Conservation (phyloP, 2,888 invertebrate species). For the Stenichneumon culpator region DNA sequence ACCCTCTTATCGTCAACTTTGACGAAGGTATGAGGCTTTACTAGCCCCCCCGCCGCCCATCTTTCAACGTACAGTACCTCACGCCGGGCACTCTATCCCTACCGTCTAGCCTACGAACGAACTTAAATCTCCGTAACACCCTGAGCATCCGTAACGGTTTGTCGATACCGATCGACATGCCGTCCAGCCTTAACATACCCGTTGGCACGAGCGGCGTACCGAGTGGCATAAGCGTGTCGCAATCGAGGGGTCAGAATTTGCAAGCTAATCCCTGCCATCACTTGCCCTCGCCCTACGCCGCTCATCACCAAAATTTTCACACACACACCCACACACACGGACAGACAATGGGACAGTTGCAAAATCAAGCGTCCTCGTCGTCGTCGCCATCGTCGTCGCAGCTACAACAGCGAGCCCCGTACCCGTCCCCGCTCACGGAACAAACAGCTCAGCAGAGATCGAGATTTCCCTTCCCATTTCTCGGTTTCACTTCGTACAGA, state of each 20-base stretch:
- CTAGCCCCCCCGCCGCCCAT: conserved; percentile 86
- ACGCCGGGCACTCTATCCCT: conserved; percentile 83
- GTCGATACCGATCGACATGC: conserved; percentile 78
- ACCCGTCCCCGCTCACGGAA: conserved; percentile 68
- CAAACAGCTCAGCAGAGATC: conserved; percentile 76
- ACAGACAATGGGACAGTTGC: conserved; percentile 77
- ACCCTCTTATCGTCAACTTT: conserved; percentile 92
- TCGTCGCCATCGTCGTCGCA: conserved; percentile 43
- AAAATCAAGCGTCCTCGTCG: conserved; percentile 77
- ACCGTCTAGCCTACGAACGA: conserved; percentile 81
- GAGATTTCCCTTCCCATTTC: conserved; percentile 82
- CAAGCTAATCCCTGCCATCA: conserved; percentile 82
- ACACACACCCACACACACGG: conserved; percentile 78
- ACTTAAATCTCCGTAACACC: conserved; percentile 80
- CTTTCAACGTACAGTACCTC: conserved; percentile 85
- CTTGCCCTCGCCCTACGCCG: conserved; percentile 60
- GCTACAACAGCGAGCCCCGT: conserved; percentile 67
- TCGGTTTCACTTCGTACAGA: conserved; percentile 81
- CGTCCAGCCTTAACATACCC: conserved; percentile 78
- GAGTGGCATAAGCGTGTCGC: conserved; percentile 78
- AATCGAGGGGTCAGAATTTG: conserved; percentile 76
- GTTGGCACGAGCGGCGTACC: conserved; percentile 76
- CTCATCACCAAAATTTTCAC: conserved; percentile 76
- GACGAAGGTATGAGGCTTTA: conserved; percentile 94
- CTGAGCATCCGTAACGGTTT: conserved; percentile 78